A percentile compares a stretch with the other conserved stretches of the same genome.
Evolutionary conservation across 2,797 vertebrate genomes (phyloP).

Genomic region (Galago senegalensis): DNA sequence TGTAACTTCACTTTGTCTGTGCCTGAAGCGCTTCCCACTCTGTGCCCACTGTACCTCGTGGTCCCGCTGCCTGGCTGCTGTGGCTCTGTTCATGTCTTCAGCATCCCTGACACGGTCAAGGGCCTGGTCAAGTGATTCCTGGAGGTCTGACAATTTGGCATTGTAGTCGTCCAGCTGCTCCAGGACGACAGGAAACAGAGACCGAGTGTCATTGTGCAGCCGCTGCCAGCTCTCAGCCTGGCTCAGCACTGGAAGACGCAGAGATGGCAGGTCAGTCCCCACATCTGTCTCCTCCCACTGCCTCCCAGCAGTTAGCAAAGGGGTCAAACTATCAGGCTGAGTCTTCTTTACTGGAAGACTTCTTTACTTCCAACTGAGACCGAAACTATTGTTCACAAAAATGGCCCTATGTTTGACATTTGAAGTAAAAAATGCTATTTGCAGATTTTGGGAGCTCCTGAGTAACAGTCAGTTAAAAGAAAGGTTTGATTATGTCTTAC

Average conservation of each 20-base stretch:
- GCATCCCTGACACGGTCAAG: slow-evolving; percentile 88
- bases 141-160: slow-evolving; percentile 90
- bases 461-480: neutral
- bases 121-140: slow-evolving; percentile 91
- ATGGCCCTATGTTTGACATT: neutral
- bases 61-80: slow-evolving; percentile 90
- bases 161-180: slow-evolving; percentile 91
- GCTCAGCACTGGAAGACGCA: slow-evolving; percentile 86
- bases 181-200: slow-evolving; percentile 91
- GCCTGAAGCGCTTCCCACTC: neutral
- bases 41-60: slow-evolving; percentile 90
- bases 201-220: slow-evolving; percentile 91
- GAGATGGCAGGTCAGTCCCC: neutral
- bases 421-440: neutral
- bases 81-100: slow-evolving; percentile 91
- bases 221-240: slow-evolving; percentile 91
- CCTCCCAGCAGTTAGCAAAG: neutral
- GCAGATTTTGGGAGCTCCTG: neutral
- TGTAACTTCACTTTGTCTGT: neutral
- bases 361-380: neutral
- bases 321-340: neutral
- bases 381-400: neutral
- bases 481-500: neutral
- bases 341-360: neutral
- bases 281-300: neutral